Evolutionary conservation across 2,888 invertebrate species (phyloP).

Genomic region (Podabrus alpinus): DNA sequence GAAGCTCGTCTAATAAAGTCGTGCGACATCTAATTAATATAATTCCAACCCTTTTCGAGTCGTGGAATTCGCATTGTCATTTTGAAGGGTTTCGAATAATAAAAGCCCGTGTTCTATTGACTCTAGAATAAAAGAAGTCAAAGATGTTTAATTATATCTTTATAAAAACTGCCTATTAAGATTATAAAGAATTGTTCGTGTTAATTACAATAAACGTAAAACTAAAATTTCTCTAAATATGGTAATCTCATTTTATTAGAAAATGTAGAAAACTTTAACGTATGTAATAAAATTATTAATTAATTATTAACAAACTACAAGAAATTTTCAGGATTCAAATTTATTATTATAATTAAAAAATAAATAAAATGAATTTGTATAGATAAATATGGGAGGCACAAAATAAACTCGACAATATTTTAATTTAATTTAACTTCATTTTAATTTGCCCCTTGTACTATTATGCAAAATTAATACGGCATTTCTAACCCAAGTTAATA

Average conservation of each 20-base stretch:
- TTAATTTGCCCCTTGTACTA: not conserved
- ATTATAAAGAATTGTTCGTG: slow-evolving; percentile 37
- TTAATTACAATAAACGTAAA: slow-evolving; percentile 38
- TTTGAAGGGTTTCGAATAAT: slow-evolving; percentile 41
- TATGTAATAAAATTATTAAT: not conserved
- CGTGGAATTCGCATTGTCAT: slow-evolving; percentile 48
- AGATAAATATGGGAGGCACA: too few species aligned
- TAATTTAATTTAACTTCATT: not conserved
- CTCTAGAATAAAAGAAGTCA: slow-evolving; percentile 41
- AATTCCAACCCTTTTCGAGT: slow-evolving; percentile 47
- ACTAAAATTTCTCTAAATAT: not conserved
- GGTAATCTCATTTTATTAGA: not conserved
- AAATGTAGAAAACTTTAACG: not conserved
- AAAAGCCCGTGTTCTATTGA: slow-evolving; percentile 42
- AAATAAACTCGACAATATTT: not conserved
- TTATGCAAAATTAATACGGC: not conserved
- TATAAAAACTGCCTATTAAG: slow-evolving; percentile 42
- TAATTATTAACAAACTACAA: not conserved
- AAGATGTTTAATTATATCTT: slow-evolving; percentile 49
- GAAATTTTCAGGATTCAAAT: not conserved
- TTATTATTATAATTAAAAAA: not conserved
- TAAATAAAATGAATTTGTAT: not conserved
- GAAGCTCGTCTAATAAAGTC: slow-evolving; percentile 45
- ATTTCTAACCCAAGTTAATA: not conserved
- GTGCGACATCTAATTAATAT: slow-evolving; percentile 50